A percentile compares a stretch with the other conserved stretches of the same genome.
These are phyloP conservation scores for Ganaspis sp. DNA, from an alignment of 1,140 invertebrate genomes.

Conservation along the genomic window DNA sequence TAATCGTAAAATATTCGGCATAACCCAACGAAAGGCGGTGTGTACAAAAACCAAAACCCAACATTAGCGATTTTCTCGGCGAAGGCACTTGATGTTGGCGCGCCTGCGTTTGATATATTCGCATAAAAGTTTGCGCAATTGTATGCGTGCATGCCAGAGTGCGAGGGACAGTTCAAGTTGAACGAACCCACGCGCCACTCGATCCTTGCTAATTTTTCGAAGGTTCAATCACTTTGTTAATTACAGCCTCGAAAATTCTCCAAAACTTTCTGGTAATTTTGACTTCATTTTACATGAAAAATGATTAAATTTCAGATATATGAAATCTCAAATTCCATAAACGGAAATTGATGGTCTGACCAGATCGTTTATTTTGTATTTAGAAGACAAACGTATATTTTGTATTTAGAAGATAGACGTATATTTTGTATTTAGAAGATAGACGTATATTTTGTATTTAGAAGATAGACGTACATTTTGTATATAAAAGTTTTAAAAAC, in stretches of 20 bases:
- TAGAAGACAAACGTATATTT: too few relatives aligned
- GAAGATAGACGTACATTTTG: too few relatives aligned
- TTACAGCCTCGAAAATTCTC: background rate
- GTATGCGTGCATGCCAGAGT: slow-evolving; percentile 42
- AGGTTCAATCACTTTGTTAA: slow-evolving; percentile 17
- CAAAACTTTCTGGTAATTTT: too few relatives aligned
- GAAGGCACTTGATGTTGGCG: background rate
- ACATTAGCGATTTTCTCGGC: background rate
- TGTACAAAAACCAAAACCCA: background rate
- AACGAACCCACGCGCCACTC: slow-evolving; percentile 68
- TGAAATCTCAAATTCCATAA: too few relatives aligned
- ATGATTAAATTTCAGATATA: background rate
- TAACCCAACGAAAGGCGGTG: background rate
- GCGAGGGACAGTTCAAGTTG: slow-evolving; percentile 60
- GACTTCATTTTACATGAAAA: too few relatives aligned
- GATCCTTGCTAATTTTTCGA: slow-evolving; percentile 66
- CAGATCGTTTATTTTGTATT: too few relatives aligned
- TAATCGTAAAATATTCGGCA: background rate
- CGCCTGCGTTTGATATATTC: slow-evolving; percentile 7
- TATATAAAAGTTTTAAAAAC: too few relatives aligned
- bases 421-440: too few relatives aligned
- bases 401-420: too few relatives aligned
- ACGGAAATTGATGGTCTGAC: too few relatives aligned
- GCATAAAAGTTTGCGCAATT: slow-evolving; percentile 22
- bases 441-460: too few relatives aligned